Evolutionary conservation across 2,888 invertebrate genomes (phyloP).

Genomic region (Xanthorhoe designata): DNA sequence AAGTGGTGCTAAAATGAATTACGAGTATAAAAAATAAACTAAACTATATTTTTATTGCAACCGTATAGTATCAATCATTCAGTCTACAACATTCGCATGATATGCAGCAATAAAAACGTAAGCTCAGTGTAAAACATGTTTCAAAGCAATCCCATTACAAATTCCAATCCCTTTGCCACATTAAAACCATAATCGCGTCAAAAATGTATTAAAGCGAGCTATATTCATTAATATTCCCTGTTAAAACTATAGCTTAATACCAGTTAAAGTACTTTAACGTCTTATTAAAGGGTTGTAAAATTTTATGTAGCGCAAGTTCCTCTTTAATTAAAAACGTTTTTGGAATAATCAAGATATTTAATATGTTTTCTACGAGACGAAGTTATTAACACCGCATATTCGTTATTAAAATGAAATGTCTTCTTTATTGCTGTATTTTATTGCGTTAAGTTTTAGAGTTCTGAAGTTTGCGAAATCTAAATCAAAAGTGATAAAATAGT

Average conservation of each 20-base stretch:
- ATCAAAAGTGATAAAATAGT: conserved; percentile 23
- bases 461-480: conserved; percentile 14
- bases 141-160: conserved; percentile 30
- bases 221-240: conserved; percentile 79
- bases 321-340: conserved; percentile 82
- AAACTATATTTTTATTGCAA: not conserved
- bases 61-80: not conserved
- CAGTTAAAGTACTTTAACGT: conserved; percentile 78
- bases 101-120: conserved; percentile 14
- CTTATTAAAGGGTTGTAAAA: conserved; percentile 85
- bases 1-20: not conserved
- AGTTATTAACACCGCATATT: conserved; percentile 52
- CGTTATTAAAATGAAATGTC: conserved; percentile 35
- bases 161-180: conserved; percentile 38
- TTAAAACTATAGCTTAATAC: conserved; percentile 73
- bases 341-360: conserved; percentile 79
- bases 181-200: conserved; percentile 53
- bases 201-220: conserved; percentile 70
- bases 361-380: conserved; percentile 61
- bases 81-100: not conserved
- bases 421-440: conserved; percentile 32
- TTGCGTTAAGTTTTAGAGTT: conserved; percentile 27
- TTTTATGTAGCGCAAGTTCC: conserved; percentile 76
- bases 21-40: not conserved
- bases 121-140: conserved; percentile 12